Conservation (phyloP, 2,888 invertebrate genomes). For the Calliopum simillimum region DNA sequence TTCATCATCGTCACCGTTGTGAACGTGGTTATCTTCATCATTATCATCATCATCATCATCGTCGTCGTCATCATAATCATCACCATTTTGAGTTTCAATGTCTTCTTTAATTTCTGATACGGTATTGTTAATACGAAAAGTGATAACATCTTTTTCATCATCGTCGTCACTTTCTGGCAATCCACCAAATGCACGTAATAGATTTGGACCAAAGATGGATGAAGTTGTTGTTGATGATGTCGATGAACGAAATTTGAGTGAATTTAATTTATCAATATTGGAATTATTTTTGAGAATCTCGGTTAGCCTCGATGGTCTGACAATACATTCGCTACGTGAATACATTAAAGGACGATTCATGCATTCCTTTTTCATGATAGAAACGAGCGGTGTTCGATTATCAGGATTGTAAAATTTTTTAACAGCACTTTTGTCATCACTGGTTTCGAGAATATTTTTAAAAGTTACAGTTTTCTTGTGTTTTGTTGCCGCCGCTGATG, state of each 20-base stretch:
- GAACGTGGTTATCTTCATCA: conserved; percentile 23
- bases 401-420: conserved; percentile 73
- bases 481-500: conserved; percentile 43
- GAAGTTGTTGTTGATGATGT: conserved; percentile 36
- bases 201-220: conserved; percentile 49
- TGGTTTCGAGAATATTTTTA: conserved; percentile 73
- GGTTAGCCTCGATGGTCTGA: conserved; percentile 74
- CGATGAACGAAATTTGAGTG: conserved; percentile 63
- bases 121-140: conserved; percentile 49
- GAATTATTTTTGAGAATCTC: conserved; percentile 73
- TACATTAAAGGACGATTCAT: conserved; percentile 71
- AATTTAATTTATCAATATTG: conserved; percentile 68
- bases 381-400: conserved; percentile 72
- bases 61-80: conserved; percentile 46
- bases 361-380: conserved; percentile 75
- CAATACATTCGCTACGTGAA: conserved; percentile 71
- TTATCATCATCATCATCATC: conserved; percentile 44
- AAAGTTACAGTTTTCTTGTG: conserved; percentile 75
- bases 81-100: conserved; percentile 33
- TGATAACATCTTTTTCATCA: conserved; percentile 53
- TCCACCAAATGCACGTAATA: conserved; percentile 60
- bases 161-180: conserved; percentile 54
- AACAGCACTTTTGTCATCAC: conserved; percentile 72
- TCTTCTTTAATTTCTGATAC: conserved; percentile 18
- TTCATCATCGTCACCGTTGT: conserved; percentile 13